Percentiles rank a stretch among this genome's conserved stretches.
These are phyloP conservation scores for Leucozona laternaria DNA, from an alignment of 2,888 invertebrate species.

Conservation along the genomic window DNA sequence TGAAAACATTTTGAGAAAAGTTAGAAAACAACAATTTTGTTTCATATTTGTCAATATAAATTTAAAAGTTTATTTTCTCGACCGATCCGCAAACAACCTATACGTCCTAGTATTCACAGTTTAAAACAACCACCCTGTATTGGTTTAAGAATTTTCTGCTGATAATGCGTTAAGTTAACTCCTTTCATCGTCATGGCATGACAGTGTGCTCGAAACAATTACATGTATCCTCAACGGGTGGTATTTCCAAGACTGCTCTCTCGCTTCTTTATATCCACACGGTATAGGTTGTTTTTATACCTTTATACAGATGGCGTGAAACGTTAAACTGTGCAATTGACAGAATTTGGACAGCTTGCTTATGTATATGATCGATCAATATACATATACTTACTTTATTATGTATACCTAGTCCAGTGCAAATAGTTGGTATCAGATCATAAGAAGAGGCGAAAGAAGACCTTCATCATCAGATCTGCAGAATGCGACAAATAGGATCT, in stretches of 20 bases:
- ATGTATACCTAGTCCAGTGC: no score
- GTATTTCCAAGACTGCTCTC: slow-evolving; percentile 24
- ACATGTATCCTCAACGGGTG: slow-evolving; percentile 58
- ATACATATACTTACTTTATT: not conserved
- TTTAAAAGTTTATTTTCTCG: no score
- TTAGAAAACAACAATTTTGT: no score
- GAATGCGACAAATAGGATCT: slow-evolving; percentile 41
- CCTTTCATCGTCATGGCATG: slow-evolving; percentile 29
- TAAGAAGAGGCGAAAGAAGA: slow-evolving; percentile 26
- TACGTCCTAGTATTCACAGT: no score
- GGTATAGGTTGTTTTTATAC: slow-evolving; percentile 10
- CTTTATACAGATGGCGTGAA: slow-evolving; percentile 58
- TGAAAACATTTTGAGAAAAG: no score
- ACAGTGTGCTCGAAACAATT: slow-evolving; percentile 52
- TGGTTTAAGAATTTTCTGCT: not conserved
- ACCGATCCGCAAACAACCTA: no score
- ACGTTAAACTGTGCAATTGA: slow-evolving; percentile 60
- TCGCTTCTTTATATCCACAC: slow-evolving; percentile 24
- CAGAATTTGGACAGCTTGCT: slow-evolving; percentile 63
- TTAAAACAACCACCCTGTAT: no score
- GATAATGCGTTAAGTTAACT: slow-evolving; percentile 20
- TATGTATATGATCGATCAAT: slow-evolving; percentile 67
- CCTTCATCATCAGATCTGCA: slow-evolving; percentile 55
- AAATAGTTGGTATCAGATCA: no score
- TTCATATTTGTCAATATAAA: no score